phyloP scores from a whole-genome alignment of 1,140 invertebrate genomes.

The Daktulosphaira vitifoliae region DNA sequence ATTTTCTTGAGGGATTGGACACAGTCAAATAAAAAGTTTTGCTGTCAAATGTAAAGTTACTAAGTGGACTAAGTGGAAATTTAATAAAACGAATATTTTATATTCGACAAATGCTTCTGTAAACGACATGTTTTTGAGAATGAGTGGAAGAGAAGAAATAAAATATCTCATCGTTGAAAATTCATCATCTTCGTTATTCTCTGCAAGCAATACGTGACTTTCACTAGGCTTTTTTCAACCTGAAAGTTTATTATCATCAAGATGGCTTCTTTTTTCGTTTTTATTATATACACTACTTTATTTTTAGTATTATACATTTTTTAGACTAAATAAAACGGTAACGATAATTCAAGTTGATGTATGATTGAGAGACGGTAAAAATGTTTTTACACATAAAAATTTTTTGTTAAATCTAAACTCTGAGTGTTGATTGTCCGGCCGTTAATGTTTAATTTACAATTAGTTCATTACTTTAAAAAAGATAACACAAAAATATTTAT shows the following conservation, averaged over 20 bases:
- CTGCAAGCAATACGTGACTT: constrained; percentile 23
- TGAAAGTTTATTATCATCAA: constrained; percentile 24
- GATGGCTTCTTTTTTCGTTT: constrained; percentile 5
- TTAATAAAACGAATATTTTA: constrained; percentile 24
- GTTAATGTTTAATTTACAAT: too few relatives aligned
- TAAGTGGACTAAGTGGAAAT: not conserved
- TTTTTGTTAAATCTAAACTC: too few relatives aligned
- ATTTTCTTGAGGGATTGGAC: too few relatives aligned
- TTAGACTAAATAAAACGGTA: not conserved
- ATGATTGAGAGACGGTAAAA: not conserved
- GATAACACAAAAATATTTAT: too few relatives aligned
- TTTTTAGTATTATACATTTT: not conserved
- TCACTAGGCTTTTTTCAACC: constrained; percentile 12
- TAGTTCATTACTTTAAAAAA: too few relatives aligned
- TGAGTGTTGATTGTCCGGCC: too few relatives aligned
- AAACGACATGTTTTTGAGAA: not conserved
- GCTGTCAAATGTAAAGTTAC: too few relatives aligned
- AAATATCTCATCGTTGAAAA: not conserved
- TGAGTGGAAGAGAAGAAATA: too few relatives aligned
- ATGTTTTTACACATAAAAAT: too few relatives aligned
- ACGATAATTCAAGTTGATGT: not conserved
- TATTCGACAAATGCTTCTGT: constrained; percentile 19
- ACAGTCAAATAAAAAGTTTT: too few relatives aligned
- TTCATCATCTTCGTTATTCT: constrained; percentile 22
- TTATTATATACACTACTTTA: not conserved